These are phyloP conservation scores for Pangasius mekongensis DNA, from an alignment of 2,797 vertebrate species.

Conservation along the genomic window DNA sequence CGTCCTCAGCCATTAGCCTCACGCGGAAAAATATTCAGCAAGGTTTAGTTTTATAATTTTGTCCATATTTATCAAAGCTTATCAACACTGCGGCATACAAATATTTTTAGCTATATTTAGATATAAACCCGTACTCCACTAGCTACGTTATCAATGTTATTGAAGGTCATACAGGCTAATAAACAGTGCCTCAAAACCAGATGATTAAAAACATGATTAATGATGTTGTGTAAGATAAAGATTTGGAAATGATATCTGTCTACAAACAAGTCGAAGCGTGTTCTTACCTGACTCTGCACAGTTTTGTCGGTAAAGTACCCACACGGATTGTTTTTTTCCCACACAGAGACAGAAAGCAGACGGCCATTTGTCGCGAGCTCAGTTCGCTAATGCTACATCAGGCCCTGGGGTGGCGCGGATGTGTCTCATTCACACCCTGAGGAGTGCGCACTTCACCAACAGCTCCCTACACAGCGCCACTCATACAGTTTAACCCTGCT, in stretches of 20 bases:
- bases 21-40: background rate
- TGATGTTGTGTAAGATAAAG: background rate
- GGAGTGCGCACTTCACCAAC: conserved; percentile 1
- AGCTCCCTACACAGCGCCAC: background rate
- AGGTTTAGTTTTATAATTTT: background rate
- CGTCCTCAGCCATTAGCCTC: background rate
- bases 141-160: background rate
- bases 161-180: background rate
- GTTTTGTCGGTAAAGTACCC: conserved; percentile 20
- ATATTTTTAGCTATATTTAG: background rate
- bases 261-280: background rate
- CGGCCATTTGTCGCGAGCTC: conserved; percentile 55
- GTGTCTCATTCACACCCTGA: conserved; percentile 19
- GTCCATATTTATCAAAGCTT: background rate
- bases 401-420: background rate
- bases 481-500: no score
- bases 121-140: background rate
- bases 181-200: background rate
- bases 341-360: conserved; percentile 43
- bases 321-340: conserved; percentile 37
- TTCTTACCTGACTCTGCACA: conserved; percentile 16
- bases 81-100: background rate
- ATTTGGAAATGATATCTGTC: background rate
- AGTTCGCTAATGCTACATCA: conserved; percentile 24
- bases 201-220: background rate